phyloP scores from a whole-genome alignment of 2,113 vertebrate species.

The Lophius piscatorius region DNA sequence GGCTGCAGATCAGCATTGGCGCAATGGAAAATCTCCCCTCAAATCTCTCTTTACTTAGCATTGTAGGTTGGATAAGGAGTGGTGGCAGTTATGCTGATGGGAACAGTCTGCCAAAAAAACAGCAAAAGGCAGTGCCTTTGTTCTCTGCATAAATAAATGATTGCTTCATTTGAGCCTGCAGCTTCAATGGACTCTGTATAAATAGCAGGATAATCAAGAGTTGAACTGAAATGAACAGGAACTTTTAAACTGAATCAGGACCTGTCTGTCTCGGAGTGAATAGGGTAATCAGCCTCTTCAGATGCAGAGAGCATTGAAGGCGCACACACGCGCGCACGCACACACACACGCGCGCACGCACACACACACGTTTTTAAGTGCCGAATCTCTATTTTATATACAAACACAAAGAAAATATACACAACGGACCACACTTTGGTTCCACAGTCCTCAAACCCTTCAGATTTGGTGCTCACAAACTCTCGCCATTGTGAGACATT shows the following conservation, averaged over 20 bases:
- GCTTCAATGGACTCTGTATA: slow-evolving; percentile 66
- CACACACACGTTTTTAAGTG: slow-evolving; percentile 16
- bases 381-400: slow-evolving; percentile 27
- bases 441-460: slow-evolving; percentile 43
- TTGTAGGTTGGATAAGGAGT: slow-evolving; percentile 55
- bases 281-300: slow-evolving; percentile 63
- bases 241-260: slow-evolving; percentile 70
- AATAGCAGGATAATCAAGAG: slow-evolving; percentile 70
- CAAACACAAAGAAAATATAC: slow-evolving; percentile 29
- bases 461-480: slow-evolving; percentile 41
- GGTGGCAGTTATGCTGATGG: slow-evolving; percentile 58
- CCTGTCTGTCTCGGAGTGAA: slow-evolving; percentile 65
- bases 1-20: slow-evolving; percentile 28
- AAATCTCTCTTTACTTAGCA: slow-evolving; percentile 55
- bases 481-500: slow-evolving; percentile 46
- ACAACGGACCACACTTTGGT: slow-evolving; percentile 42
- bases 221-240: slow-evolving; percentile 67
- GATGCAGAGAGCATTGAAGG: slow-evolving; percentile 29
- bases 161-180: slow-evolving; percentile 68
- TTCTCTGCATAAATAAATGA: slow-evolving; percentile 73
- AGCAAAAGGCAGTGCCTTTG: slow-evolving; percentile 71
- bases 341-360: slow-evolving; percentile 23
- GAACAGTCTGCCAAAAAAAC: slow-evolving; percentile 67
- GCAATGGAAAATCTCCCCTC: slow-evolving; percentile 35
- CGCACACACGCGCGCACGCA: slow-evolving; percentile 3